Percentiles rank a stretch among this genome's conserved stretches.
These are phyloP conservation scores for Cryptocephalus moraei DNA, from an alignment of 2,888 invertebrate genomes.

Conservation along the genomic window DNA sequence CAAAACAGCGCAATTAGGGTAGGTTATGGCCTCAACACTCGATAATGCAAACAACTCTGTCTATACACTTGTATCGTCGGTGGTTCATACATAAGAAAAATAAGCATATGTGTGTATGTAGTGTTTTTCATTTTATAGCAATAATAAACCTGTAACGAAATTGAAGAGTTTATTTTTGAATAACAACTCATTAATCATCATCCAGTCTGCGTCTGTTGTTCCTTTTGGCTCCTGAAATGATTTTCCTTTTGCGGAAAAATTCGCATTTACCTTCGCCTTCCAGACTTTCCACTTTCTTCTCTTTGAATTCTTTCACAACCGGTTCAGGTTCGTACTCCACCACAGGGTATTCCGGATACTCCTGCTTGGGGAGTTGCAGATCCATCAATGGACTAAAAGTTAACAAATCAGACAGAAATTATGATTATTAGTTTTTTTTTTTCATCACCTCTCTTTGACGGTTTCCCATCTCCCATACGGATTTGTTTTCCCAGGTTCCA, in stretches of 20 bases:
- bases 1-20: no score
- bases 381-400: conserved; percentile 40
- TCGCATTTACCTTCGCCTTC: conserved; percentile 40
- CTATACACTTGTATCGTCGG: no score
- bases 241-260: conserved; percentile 60
- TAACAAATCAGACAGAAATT: background rate
- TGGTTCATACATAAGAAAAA: no score
- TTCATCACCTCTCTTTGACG: conserved; percentile 48
- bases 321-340: conserved; percentile 38
- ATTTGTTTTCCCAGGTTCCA: conserved; percentile 51
- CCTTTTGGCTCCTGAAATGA: conserved; percentile 43
- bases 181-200: conserved; percentile 42
- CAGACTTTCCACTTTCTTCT: conserved; percentile 48
- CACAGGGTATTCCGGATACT: conserved; percentile 18
- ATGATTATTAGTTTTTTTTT: background rate
- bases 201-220: conserved; percentile 55
- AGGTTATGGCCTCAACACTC: no score
- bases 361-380: conserved; percentile 56
- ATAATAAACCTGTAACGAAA: background rate
- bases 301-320: conserved; percentile 46
- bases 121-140: background rate
- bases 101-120: no score
- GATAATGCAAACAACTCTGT: no score
- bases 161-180: background rate
- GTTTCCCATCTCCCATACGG: conserved; percentile 72